phyloP scores from a whole-genome alignment of 2,113 vertebrate genomes.

The Siniperca chuatsi region DNA sequence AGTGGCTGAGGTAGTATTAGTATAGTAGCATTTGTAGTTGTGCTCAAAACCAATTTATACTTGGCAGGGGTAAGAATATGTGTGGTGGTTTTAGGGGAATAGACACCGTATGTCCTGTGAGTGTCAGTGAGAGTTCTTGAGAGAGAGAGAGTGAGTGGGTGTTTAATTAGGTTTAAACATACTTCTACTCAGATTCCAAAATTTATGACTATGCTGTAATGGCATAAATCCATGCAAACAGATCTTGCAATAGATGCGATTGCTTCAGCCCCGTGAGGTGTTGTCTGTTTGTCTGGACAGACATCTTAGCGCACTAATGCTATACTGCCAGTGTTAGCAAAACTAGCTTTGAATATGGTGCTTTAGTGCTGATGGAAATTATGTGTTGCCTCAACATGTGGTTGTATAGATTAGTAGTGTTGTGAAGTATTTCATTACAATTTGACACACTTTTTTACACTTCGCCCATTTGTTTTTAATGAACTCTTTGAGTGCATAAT shows the following conservation, averaged over 20 bases:
- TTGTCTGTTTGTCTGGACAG: constrained; percentile 6
- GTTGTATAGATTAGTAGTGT: not conserved
- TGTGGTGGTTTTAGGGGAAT: not conserved
- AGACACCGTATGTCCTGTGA: not conserved
- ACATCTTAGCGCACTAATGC: not conserved
- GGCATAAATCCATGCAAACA: not conserved
- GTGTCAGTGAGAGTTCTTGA: constrained; percentile 15
- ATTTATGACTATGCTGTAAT: not conserved
- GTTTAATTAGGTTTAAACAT: not conserved
- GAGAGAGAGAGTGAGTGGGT: not conserved
- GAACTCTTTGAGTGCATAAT: not conserved
- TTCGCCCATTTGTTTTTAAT: not conserved
- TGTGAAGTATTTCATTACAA: not conserved
- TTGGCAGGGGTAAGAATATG: not conserved
- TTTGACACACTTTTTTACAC: not conserved
- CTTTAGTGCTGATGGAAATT: not conserved
- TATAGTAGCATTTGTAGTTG: not conserved
- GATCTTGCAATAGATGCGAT: constrained; percentile 12
- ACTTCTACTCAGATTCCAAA: constrained; percentile 10
- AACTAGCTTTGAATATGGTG: not conserved
- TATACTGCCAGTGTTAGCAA: not conserved
- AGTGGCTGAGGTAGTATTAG: not conserved
- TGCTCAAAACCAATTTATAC: not conserved
- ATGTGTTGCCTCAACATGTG: not conserved
- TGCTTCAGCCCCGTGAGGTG: not conserved